Evolutionary conservation across 2,888 invertebrate genomes (phyloP).

Genomic region (Andrena chrysosceles): DNA sequence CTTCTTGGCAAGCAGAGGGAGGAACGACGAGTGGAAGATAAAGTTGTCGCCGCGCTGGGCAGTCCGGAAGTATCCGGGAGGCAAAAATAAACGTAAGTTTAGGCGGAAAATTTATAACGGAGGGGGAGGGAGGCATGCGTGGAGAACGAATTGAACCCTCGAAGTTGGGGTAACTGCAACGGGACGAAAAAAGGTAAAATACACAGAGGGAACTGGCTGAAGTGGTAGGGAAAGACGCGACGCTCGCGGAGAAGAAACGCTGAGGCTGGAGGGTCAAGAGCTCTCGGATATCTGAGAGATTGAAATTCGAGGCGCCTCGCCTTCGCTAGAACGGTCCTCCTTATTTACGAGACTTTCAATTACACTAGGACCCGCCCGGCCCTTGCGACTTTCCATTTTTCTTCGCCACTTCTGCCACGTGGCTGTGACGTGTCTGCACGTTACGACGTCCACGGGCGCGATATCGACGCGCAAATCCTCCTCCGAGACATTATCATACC

Average conservation of each 20-base stretch:
- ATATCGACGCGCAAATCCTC: conserved; percentile 30
- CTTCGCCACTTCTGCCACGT: conserved; percentile 36
- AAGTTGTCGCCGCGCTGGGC: conserved; percentile 46
- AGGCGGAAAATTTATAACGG: conserved; percentile 49
- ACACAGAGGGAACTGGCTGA: conserved; percentile 10
- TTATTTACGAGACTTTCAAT: conserved; percentile 71
- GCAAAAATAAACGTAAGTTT: conserved; percentile 53
- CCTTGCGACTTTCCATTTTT: conserved; percentile 45
- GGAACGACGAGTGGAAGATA: conserved; percentile 33
- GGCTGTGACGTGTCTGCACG: conserved; percentile 36
- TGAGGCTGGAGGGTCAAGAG: conserved; percentile 61
- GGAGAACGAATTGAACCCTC: conserved; percentile 32
- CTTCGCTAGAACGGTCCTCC: conserved; percentile 50
- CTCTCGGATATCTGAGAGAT: conserved; percentile 64
- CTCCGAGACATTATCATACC: conserved; percentile 27
- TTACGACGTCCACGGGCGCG: conserved; percentile 11
- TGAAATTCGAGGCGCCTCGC: conserved; percentile 65
- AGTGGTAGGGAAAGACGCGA: conserved; percentile 20
- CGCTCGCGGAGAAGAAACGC: conserved; percentile 53
- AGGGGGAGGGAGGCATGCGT: background rate
- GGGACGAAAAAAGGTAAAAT: conserved; percentile 39
- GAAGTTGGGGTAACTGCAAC: conserved; percentile 41
- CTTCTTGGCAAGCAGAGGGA: conserved; percentile 40
- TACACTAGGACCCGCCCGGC: conserved; percentile 44
- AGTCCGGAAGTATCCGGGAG: conserved; percentile 15